These are phyloP conservation scores for Odontomyia ornata DNA, from an alignment of 2,888 invertebrate genomes.

Conservation along the genomic window DNA sequence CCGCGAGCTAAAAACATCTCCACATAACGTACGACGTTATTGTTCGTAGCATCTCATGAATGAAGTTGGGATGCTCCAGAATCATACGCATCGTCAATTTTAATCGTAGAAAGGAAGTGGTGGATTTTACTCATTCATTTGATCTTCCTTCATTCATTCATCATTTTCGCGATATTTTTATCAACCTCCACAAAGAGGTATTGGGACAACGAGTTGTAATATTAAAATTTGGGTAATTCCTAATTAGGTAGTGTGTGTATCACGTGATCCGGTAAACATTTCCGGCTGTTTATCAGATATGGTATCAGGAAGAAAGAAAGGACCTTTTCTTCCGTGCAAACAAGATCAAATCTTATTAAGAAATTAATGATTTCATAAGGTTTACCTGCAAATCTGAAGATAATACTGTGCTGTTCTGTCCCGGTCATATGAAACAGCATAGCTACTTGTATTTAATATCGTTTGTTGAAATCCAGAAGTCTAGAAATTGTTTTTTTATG, in stretches of 20 bases:
- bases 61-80: slow-evolving; percentile 39
- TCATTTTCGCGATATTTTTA: slow-evolving; percentile 18
- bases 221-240: background rate
- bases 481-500: no score
- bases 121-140: slow-evolving; percentile 21
- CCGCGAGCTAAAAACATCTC: background rate
- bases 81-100: slow-evolving; percentile 36
- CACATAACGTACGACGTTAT: slow-evolving; percentile 17
- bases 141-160: slow-evolving; percentile 13
- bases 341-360: no score
- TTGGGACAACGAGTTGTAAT: background rate
- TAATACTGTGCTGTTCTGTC: no score
- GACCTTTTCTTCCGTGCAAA: no score
- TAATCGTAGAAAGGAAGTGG: slow-evolving; percentile 31
- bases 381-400: no score
- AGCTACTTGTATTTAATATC: no score
- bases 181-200: background rate
- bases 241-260: slow-evolving; percentile 25
- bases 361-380: no score
- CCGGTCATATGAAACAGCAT: no score
- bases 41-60: slow-evolving; percentile 39
- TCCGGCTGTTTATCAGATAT: no score
- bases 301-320: no score
- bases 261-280: background rate
- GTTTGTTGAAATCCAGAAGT: no score